Conservation (phyloP, 2,113 vertebrate genomes). For the Zapornia atra region DNA sequence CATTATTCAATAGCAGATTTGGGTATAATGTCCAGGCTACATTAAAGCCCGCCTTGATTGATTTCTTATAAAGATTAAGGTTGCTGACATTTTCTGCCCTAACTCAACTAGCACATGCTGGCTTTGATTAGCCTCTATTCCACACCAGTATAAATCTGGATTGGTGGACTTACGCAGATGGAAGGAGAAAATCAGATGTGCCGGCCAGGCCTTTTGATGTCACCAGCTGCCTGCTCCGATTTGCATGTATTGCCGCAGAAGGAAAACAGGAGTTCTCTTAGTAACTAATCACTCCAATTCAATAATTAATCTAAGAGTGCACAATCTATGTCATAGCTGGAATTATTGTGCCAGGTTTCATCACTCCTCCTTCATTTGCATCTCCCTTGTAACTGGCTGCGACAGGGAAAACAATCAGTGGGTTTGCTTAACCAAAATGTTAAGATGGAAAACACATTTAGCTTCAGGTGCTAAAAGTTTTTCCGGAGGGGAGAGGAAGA, state of each 20-base stretch:
- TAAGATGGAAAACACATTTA: background rate
- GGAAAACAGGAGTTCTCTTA: conserved; percentile 41
- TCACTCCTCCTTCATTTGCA: background rate
- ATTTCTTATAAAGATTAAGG: conserved; percentile 12
- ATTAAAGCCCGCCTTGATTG: background rate
- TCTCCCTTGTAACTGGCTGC: background rate
- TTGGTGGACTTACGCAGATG: background rate
- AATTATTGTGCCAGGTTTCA: conserved; percentile 47
- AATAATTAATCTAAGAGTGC: conserved; percentile 30
- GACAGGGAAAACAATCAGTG: background rate
- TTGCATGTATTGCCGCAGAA: conserved; percentile 26
- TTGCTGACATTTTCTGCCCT: background rate
- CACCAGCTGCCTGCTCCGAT: conserved; percentile 25
- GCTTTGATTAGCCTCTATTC: conserved; percentile 17
- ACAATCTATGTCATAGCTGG: background rate
- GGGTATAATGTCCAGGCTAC: background rate
- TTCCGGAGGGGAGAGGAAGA: background rate
- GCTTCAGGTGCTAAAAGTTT: background rate
- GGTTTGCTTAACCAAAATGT: background rate
- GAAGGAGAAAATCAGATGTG: conserved; percentile 12
- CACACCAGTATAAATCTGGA: conserved; percentile 10
- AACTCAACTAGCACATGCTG: background rate
- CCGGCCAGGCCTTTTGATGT: conserved; percentile 17
- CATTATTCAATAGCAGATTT: background rate
- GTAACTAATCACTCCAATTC: conserved; percentile 23